phyloP scores from a whole-genome alignment of 1,140 invertebrate genomes.

The Arctopsyche grandis region DNA sequence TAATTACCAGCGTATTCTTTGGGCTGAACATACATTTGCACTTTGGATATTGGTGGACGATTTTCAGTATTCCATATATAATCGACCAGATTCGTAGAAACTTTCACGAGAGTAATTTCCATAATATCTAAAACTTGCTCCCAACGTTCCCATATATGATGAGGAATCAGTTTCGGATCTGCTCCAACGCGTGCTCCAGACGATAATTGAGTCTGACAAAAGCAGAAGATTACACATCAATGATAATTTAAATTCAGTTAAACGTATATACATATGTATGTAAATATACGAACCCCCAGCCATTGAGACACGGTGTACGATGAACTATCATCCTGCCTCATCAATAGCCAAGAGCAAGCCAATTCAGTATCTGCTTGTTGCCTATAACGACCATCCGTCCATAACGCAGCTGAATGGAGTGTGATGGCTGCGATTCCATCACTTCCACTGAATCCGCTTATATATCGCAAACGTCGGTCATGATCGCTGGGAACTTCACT shows the following conservation, averaged over 20 bases:
- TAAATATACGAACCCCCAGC: conserved; percentile 63
- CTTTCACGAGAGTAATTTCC: conserved; percentile 70
- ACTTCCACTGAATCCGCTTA: conserved; percentile 89
- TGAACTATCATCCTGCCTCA: conserved; percentile 72
- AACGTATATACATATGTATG: conserved; percentile 8
- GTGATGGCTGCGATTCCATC: conserved; percentile 85
- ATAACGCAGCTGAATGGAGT: conserved; percentile 78
- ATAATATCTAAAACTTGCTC: conserved; percentile 68
- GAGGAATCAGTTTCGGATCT: conserved; percentile 80
- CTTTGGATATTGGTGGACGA: conserved; percentile 67
- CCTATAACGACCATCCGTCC: conserved; percentile 91
- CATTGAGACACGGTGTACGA: conserved; percentile 72
- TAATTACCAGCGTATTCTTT: conserved; percentile 59
- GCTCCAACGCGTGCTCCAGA: conserved; percentile 78
- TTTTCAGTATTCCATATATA: conserved; percentile 77
- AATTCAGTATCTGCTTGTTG: conserved; percentile 79
- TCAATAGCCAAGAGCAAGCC: conserved; percentile 83
- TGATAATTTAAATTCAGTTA: not conserved
- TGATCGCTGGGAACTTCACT: conserved; percentile 75
- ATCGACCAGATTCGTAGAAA: conserved; percentile 82
- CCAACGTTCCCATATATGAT: conserved; percentile 72
- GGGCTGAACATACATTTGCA: conserved; percentile 68
- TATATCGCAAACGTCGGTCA: conserved; percentile 82
- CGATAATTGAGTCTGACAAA: conserved; percentile 51
- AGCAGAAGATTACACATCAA: not conserved